Evolutionary conservation across 2,797 vertebrate species (phyloP), one percentile per base, ranked within the genome.

Genomic region (Streptopelia turtur): DNA sequence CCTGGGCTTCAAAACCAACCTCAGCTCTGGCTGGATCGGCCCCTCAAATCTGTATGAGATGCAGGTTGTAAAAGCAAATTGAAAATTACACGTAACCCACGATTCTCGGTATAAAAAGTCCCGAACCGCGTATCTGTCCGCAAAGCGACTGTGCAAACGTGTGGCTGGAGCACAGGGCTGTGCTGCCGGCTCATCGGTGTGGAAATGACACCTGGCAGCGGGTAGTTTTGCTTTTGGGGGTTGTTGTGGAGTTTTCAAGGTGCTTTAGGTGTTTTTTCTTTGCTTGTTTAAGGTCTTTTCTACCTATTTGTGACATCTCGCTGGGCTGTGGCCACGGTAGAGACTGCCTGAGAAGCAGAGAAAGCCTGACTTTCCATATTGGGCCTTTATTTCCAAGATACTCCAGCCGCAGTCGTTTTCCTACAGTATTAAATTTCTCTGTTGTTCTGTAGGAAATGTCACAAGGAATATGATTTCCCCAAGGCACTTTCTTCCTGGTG

Each of bases 131-230:
- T n/a, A 0, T 37, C 14, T 17, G 33, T 11, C 59, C 14, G 28
- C 64, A 3, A 1, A 5, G 6, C 1, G 22, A 15, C 68, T 4
- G 11, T 9, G 53, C 12, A 14, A 9, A 2, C 0, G 6, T 1
- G 28, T 1, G 39, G 30, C 78, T 52, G 61, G 55, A 7, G 53
- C 53, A 10, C 23, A 21, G 66, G 35, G 4, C 41, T 12, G 33
- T 0, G 4, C 39, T 24, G 68, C 6, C 1, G 4, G 20, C 61
- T 11, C 47, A 5, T 10, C 7, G 59, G 10, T 20, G 7, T 20
- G 43, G 50, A 43, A 24, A 0, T 6, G 56, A 60, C 24, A 17
- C 25, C 55, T 2, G 11, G 18, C 25, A 21, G 22, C 0, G 4
- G 21, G 30, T 20, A 2, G 49, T 0, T 31, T n/a, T 7, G 13